Conservation (phyloP, 1,140 invertebrate genomes). For the Palaemon carinicauda region DNA sequence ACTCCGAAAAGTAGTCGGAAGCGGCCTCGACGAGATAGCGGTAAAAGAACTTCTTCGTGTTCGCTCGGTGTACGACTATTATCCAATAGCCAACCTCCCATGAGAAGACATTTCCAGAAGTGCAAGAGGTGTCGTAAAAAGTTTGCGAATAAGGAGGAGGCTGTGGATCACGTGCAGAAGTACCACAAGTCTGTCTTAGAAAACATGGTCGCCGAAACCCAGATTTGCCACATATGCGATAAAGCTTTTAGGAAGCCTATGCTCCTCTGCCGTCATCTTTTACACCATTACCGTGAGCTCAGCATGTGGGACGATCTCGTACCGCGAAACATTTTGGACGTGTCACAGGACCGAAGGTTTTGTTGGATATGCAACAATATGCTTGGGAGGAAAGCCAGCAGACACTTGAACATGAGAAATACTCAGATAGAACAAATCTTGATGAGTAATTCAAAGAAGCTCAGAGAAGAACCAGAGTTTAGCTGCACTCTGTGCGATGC, state of each 20-base stretch:
- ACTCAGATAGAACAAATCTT: slow-evolving; percentile 25
- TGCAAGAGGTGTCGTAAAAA: slow-evolving; percentile 13
- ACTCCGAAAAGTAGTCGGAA: too few species aligned
- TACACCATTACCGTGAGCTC: slow-evolving; percentile 36
- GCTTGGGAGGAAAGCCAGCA: background rate
- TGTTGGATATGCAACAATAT: slow-evolving; percentile 44
- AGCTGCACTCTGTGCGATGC: slow-evolving; percentile 25
- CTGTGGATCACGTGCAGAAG: background rate
- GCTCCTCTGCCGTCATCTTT: slow-evolving; percentile 20
- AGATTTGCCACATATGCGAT: slow-evolving; percentile 33
- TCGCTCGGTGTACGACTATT: too few species aligned
- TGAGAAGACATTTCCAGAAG: background rate
- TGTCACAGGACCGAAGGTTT: background rate
- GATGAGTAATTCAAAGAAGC: background rate
- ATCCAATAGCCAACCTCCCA: too few species aligned
- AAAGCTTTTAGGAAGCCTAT: slow-evolving; percentile 26
- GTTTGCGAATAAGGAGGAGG: slow-evolving; percentile 7
- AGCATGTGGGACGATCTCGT: slow-evolving; percentile 41
- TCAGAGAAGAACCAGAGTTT: slow-evolving; percentile 1
- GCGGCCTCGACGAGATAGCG: too few species aligned
- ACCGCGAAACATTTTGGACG: slow-evolving; percentile 18
- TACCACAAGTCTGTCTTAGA: background rate
- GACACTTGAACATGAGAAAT: slow-evolving; percentile 11
- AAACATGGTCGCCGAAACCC: slow-evolving; percentile 5
- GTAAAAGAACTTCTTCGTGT: too few species aligned